Evolutionary conservation across 2,797 vertebrate species (phyloP), one percentile per base, ranked within the genome.

Genomic region (Pagetopsis macropterus): DNA sequence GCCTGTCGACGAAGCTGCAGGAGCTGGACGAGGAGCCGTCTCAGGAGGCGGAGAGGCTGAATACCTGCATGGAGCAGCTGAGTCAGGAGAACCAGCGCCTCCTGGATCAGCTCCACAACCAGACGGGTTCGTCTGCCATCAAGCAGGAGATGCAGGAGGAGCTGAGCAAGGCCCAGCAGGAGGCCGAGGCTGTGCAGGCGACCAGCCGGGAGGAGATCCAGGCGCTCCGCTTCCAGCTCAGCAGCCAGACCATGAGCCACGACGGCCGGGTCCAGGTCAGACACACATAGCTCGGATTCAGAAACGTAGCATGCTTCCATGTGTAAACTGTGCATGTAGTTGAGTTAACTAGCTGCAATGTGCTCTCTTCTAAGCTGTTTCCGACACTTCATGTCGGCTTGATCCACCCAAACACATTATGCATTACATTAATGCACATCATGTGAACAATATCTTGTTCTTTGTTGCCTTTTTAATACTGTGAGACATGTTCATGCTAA

Each of bases 141-240:
- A 58, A 71, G 66, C 72, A 65, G 60, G 72, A 85, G 54, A 76
- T 86, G 31, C 82, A 85, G 76, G 64, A 55, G 2, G 65, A 79
- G 74, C 80, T 91, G 63, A 90, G 89, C 57, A 72, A 93, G 76
- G 87, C 87, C 0, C 91, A 94, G 67, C 89, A 92, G 57, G 90
- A 91, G 65, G 81, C 90, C 27, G 92, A 93, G 76, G 89, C 68
- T 62, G 73, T 90, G 60, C 92, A 89, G 81, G 93, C 94, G 51
- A 79, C 75, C 0, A 93, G 88, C 27, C 89, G 91, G 68, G 95
- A 95, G 78, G 95, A 97, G 88, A 87, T 95, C 4, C 91, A 95
- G 73, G 83, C 91, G 4, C 79, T 97, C 46, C 95, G 87, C 72
- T 93, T 95, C 88, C 95, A 97, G 82, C 91, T 97, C 82, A 96